A percentile compares a stretch with the other conserved stretches of the same genome.
Evolutionary conservation across 2,113 vertebrate species (phyloP).

Genomic region (Antennarius striatus): DNA sequence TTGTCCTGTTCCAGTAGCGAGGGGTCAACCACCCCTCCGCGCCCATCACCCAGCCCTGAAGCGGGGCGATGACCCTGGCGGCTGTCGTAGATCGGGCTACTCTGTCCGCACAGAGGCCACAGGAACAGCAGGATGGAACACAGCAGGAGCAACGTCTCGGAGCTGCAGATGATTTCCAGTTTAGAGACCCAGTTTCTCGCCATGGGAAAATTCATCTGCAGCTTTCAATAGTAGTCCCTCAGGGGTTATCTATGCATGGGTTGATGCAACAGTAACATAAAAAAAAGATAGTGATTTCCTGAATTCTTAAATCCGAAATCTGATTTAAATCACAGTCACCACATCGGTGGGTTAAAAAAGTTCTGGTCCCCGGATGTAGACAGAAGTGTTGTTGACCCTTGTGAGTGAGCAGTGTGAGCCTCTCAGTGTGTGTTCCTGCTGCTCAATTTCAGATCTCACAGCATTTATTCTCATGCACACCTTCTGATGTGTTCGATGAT

Average conservation of each 20-base stretch:
- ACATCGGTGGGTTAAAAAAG: constrained; percentile 19
- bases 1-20: constrained; percentile 85
- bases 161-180: constrained; percentile 64
- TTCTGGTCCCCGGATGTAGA: constrained; percentile 9
- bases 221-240: constrained; percentile 27
- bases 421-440: constrained; percentile 30
- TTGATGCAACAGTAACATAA: constrained; percentile 11
- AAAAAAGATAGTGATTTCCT: constrained; percentile 17
- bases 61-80: constrained; percentile 78
- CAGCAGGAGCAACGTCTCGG: constrained; percentile 59
- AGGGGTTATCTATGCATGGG: constrained; percentile 33
- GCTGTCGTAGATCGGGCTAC: constrained; percentile 85
- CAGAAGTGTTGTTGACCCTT: constrained; percentile 41
- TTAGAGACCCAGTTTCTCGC: constrained; percentile 67
- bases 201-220: constrained; percentile 68
- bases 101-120: constrained; percentile 71
- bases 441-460: constrained; percentile 63
- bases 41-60: constrained; percentile 83
- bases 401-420: not conserved
- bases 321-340: constrained; percentile 17
- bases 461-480: constrained; percentile 77
- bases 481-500: constrained; percentile 72
- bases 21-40: constrained; percentile 86
- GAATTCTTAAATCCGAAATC: constrained; percentile 20
- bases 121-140: constrained; percentile 55